Conservation (phyloP, 1,140 invertebrate species). For the Drosophila mayri region DNA sequence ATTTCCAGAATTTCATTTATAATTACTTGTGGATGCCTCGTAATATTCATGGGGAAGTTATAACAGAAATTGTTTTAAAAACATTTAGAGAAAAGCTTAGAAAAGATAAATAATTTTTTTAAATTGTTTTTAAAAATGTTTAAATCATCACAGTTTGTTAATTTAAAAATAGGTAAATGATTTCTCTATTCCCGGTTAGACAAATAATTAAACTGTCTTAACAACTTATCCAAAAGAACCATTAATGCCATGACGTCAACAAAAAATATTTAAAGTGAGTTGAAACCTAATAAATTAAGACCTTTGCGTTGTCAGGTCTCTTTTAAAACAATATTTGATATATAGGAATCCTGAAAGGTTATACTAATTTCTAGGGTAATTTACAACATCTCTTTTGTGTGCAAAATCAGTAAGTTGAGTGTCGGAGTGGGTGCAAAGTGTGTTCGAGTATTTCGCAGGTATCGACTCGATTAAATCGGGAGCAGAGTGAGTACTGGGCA, state of each 20-base stretch:
- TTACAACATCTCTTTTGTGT: conserved; percentile 33
- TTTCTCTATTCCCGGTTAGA: background rate
- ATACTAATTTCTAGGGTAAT: conserved; percentile 28
- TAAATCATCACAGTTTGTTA: background rate
- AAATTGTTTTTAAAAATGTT: background rate
- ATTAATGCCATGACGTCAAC: background rate
- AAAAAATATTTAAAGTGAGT: background rate
- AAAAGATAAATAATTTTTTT: background rate
- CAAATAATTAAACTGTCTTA: background rate
- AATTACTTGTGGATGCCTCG: conserved; percentile 29
- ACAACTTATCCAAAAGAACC: background rate
- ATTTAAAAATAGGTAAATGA: background rate
- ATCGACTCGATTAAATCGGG: conserved; percentile 50
- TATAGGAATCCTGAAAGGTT: background rate
- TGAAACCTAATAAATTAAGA: background rate
- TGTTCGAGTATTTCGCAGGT: conserved; percentile 11
- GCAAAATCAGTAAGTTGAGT: conserved; percentile 25
- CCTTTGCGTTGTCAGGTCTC: no score
- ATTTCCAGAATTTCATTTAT: conserved; percentile 65
- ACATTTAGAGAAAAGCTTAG: background rate
- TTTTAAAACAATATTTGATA: background rate
- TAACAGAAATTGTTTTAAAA: conserved; percentile 11
- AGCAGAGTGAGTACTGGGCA: conserved; percentile 11
- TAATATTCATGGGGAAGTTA: background rate
- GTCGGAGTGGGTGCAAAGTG: conserved; percentile 19